phyloP scores from a whole-genome alignment of 2,888 invertebrate genomes.

The Polyploca ridens region DNA sequence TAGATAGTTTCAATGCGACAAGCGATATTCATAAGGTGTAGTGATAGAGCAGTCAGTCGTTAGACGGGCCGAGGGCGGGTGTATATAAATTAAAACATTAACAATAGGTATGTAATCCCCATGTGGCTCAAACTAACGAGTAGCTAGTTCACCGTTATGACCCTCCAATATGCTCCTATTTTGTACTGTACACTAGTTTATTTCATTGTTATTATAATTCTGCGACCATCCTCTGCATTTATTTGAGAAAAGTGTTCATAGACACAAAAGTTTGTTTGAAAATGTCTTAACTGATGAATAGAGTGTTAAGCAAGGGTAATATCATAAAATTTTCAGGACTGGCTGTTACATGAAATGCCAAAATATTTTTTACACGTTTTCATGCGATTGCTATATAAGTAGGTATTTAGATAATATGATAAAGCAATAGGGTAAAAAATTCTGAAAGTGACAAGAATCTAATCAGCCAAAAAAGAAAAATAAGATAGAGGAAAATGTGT shows the following conservation, averaged over 20 bases:
- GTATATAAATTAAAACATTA: slow-evolving; percentile 80
- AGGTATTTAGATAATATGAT: not conserved
- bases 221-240: slow-evolving; percentile 56
- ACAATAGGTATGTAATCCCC: slow-evolving; percentile 75
- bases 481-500: slow-evolving; percentile 57
- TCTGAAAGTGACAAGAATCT: slow-evolving; percentile 12
- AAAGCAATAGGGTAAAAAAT: not conserved
- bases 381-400: no score
- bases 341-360: no score
- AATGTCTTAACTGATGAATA: not conserved
- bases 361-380: not conserved
- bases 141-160: slow-evolving; percentile 72
- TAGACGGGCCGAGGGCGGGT: slow-evolving; percentile 15
- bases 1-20: no score
- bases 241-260: not conserved
- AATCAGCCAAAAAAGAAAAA: slow-evolving; percentile 54
- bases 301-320: not conserved
- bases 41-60: no score
- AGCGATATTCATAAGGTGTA: no score
- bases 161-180: slow-evolving; percentile 36
- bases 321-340: not conserved
- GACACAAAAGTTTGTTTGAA: not conserved
- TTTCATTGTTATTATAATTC: slow-evolving; percentile 71
- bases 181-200: slow-evolving; percentile 63
- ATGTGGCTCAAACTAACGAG: slow-evolving; percentile 64